A percentile compares a stretch with the other conserved stretches of the same genome.
These are phyloP conservation scores for Phyllostomus hastatus DNA, from an alignment of 2,113 vertebrate species.

Conservation along the genomic window DNA sequence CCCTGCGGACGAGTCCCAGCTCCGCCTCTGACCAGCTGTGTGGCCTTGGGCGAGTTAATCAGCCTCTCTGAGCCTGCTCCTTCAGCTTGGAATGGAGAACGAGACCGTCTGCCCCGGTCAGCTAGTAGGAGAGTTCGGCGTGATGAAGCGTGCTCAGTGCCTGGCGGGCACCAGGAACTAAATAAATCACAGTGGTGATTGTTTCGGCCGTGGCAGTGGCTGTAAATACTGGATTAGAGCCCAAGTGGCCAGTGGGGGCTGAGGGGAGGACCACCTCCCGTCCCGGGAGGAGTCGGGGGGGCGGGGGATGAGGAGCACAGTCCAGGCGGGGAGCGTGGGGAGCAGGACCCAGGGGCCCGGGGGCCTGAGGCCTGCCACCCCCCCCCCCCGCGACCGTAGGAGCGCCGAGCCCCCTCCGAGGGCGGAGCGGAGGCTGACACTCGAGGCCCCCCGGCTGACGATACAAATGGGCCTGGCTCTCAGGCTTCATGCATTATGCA, in stretches of 20 bases:
- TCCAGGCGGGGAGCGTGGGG: neutral
- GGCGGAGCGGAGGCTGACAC: neutral
- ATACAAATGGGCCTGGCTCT: neutral
- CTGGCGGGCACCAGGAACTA: neutral
- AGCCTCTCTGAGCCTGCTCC: neutral
- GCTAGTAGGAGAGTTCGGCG: neutral
- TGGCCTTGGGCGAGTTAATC: neutral
- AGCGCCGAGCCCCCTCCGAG: rapidly evolving
- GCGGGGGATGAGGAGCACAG: too few relatives aligned
- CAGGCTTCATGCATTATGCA: neutral
- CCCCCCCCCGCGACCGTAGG: neutral
- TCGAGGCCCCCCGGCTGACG: neutral
- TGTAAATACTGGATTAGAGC: neutral
- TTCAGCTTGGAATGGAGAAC: neutral
- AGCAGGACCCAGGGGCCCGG: neutral
- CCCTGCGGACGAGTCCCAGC: neutral
- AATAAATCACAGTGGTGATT: neutral
- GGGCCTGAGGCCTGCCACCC: neutral
- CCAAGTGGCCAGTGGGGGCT: rapidly evolving
- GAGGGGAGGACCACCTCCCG: neutral
- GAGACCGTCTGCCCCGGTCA: too few relatives aligned
- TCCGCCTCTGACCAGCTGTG: rapidly evolving
- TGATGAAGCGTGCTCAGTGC: neutral
- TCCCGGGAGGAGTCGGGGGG: too few relatives aligned
- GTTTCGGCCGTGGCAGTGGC: rapidly evolving